Evolutionary conservation across 64 coral and sea anemone genomes (phyloP).

Genomic region (Acropora tenuis): DNA sequence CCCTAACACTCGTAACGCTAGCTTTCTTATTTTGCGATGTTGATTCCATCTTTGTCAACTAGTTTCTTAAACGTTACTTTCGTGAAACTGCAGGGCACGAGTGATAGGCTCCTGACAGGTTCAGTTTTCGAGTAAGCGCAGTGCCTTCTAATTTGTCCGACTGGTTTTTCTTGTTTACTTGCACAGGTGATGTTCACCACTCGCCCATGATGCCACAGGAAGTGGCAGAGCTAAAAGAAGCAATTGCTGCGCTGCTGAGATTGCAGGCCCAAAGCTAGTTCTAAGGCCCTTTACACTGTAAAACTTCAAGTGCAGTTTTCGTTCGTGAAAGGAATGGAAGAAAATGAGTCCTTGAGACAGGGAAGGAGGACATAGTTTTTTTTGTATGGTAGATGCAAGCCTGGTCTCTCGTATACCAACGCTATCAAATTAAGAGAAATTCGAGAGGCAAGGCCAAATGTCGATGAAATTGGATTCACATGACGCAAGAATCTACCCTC

Average conservation of each 20-base stretch:
- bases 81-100: too few relatives aligned
- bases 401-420: neutral
- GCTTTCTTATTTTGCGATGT: too few relatives aligned
- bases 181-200: neutral
- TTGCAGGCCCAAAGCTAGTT: conserved; percentile 47
- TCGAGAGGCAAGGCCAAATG: too few relatives aligned
- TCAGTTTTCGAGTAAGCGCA: too few relatives aligned
- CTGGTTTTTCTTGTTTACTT: neutral
- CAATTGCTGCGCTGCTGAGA: conserved; percentile 22
- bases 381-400: neutral
- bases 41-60: too few relatives aligned
- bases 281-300: too few relatives aligned
- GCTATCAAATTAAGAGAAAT: neutral
- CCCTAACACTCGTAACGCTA: too few relatives aligned
- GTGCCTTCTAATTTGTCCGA: too few relatives aligned
- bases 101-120: too few relatives aligned
- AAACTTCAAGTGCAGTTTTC: neutral
- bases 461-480: too few relatives aligned
- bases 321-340: neutral
- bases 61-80: too few relatives aligned
- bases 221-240: neutral
- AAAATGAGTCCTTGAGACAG: neutral
- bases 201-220: conserved; percentile 24
- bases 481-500: too few relatives aligned
- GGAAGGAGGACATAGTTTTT: neutral